These are phyloP conservation scores for Orgyia antiqua DNA, from an alignment of 2,888 invertebrate genomes.

Conservation along the genomic window DNA sequence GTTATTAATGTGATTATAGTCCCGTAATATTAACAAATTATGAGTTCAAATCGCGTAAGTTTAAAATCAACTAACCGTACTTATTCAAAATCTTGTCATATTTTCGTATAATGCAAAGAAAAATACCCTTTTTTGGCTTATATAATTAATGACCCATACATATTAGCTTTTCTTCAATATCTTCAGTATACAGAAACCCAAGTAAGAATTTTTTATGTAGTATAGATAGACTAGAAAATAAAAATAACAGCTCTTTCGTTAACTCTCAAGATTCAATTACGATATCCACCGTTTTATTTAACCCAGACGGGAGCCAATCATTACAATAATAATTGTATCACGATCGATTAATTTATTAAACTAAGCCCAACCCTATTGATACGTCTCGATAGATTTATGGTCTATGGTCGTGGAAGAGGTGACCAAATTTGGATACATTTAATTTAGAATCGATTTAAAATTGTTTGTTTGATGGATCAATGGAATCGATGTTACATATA, in stretches of 20 bases:
- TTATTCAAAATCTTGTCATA: too few species aligned
- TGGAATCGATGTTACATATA: too few species aligned
- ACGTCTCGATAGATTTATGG: conserved; percentile 30
- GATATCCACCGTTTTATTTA: conserved; percentile 47
- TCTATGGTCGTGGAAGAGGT: conserved; percentile 8
- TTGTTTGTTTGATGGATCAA: conserved; percentile 12
- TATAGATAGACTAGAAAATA: background rate
- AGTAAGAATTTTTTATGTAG: too few species aligned
- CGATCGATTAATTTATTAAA: conserved; percentile 67
- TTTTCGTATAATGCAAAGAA: too few species aligned
- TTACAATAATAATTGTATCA: conserved; percentile 71
- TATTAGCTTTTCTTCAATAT: too few species aligned
- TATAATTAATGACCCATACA: too few species aligned
- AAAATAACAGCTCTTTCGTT: conserved; percentile 23
- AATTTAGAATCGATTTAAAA: conserved; percentile 20
- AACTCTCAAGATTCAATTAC: conserved; percentile 65
- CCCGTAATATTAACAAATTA: too few species aligned
- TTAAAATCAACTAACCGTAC: too few species aligned
- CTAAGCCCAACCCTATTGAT: conserved; percentile 47
- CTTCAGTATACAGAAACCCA: too few species aligned
- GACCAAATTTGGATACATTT: conserved; percentile 28
- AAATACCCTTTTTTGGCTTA: too few species aligned
- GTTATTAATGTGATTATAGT: too few species aligned
- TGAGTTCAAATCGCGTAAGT: too few species aligned
- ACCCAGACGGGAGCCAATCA: conserved; percentile 55